Evolutionary conservation across 2,888 invertebrate species (phyloP).

Genomic region (Ommatoiulus sabulosus): DNA sequence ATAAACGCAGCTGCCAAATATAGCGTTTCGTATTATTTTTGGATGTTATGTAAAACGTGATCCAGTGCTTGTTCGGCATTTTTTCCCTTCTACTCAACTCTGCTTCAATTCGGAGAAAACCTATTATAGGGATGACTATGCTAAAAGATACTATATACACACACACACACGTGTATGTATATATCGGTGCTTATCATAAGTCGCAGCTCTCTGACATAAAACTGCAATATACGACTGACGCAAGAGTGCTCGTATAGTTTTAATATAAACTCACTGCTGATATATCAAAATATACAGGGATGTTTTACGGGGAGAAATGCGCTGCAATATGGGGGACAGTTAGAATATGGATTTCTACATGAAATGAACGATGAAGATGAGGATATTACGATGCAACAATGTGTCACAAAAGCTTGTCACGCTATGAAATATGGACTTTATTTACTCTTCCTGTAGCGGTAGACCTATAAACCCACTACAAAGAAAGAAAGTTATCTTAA

Average conservation of each 20-base stretch:
- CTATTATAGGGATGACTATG: neutral
- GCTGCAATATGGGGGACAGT: neutral
- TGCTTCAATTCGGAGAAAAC: conserved; percentile 10
- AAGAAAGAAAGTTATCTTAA: too few relatives aligned
- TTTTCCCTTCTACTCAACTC: neutral
- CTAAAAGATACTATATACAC: neutral
- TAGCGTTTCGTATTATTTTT: neutral
- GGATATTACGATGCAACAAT: neutral
- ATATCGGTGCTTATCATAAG: conserved; percentile 24
- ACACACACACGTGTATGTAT: neutral
- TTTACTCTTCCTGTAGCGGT: neutral
- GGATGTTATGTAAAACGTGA: neutral
- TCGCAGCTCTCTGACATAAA: conserved; percentile 14
- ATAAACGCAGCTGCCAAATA: neutral
- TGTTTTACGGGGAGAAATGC: neutral
- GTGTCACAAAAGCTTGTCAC: neutral
- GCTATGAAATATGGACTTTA: neutral
- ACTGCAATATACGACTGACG: neutral
- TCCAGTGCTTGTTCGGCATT: neutral
- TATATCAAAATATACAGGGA: neutral
- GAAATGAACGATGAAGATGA: conserved; percentile 28
- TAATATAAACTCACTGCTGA: neutral
- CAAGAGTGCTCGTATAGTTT: neutral
- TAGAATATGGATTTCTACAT: neutral
- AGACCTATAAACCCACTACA: neutral